A percentile compares a stretch with the other conserved stretches of the same genome.
Evolutionary conservation across 2,113 vertebrate genomes (phyloP).

Genomic region (Ceyx melanurus): DNA sequence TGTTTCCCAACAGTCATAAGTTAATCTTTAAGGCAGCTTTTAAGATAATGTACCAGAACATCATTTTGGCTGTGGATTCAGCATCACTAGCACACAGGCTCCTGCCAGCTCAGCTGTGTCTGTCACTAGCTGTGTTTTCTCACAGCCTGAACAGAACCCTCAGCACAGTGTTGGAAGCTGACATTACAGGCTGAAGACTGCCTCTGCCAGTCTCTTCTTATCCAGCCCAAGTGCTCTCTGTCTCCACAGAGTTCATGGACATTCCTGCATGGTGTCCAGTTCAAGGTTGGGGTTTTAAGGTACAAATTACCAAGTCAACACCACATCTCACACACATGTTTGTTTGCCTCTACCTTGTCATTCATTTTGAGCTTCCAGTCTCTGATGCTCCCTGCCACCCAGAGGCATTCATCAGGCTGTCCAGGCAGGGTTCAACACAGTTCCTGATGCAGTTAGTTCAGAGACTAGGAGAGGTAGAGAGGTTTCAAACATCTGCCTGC

Average conservation of each 20-base stretch:
- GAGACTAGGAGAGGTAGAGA: not conserved
- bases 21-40: not conserved
- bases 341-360: not conserved
- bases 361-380: not conserved
- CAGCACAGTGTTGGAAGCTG: not conserved
- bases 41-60: not conserved
- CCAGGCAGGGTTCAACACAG: not conserved
- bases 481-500: not conserved
- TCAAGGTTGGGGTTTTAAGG: not conserved
- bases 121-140: not conserved
- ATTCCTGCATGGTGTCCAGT: not conserved
- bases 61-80: not conserved
- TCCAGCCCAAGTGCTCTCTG: not conserved
- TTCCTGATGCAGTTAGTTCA: not conserved
- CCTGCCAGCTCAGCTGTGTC: not conserved
- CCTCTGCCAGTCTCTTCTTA: not conserved
- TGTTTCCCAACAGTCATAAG: not conserved
- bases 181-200: not conserved
- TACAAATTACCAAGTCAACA: not conserved
- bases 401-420: not conserved
- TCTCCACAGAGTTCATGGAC: not conserved
- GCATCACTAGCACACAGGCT: not conserved
- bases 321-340: not conserved
- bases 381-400: not conserved
- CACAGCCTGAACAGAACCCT: not conserved